Base-by-base conservation (phyloP, 2,888 invertebrate species). In the Keiferia lycopersicella region DNA sequence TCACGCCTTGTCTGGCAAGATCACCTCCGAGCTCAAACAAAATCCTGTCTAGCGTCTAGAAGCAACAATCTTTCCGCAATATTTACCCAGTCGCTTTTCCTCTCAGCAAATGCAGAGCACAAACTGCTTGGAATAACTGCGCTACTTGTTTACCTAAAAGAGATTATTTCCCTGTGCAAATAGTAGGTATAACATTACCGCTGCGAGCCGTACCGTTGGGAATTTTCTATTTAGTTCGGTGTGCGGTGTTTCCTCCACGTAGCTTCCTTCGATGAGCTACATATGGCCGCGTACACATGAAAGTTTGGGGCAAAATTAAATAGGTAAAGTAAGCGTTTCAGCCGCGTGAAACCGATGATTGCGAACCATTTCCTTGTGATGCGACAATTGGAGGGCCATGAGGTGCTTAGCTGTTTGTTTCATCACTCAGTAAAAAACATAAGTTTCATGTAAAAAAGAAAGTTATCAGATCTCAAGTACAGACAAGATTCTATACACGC, bases 111-210 rank as follows among this genome's bases (percentile, higher is more conserved):
- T 38, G 58, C 58, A 18, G 39, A 16, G 18, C 30, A 59, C 58
- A 41, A 59, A 41, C 58, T 41, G 45, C 45, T 39, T 58, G 61
- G 61, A 30, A 50, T 62, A 53, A 39, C 39, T 53, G 62, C 39
- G 38, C 26, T 72, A 76, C 77, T 80, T 86, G 82, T 88, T 88
- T 87, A 81, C 81, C 82, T 73, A 63, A 78, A 76, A 82, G 78
- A 87, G 87, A 88, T 88, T 87, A 88, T 87, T 86, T 86, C 79
- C 86, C 82, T 81, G 82, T 73, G 76, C 83, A 85, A 82, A 85
- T 82, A 77, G 66, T 62, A 61, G 61, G 78, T 78, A 83, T 84
- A 80, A 73, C 80, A 76, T 83, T 81, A 81, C 82, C 71, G 56
- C 58, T 50, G 45, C 18, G 53, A 53, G 38, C 18, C 16, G 53